Evolutionary conservation across 2,797 vertebrate species (phyloP).

Genomic region (Carcharodon carcharias): DNA sequence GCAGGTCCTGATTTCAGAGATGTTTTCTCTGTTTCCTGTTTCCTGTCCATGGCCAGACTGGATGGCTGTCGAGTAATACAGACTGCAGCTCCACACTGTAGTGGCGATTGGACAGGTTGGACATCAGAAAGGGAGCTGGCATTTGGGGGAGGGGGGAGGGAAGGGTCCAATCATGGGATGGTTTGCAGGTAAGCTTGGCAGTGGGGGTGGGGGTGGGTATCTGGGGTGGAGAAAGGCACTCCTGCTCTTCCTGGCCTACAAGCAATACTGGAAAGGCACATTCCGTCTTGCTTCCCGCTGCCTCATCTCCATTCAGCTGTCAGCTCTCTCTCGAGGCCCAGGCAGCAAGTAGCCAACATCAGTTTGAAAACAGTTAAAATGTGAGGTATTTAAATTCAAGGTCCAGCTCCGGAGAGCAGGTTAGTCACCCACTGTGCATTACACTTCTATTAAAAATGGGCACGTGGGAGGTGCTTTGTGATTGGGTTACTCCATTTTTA

Average conservation of each 20-base stretch:
- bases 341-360: too few relatives aligned
- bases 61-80: not conserved
- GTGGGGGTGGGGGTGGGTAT: too few relatives aligned
- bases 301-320: not conserved
- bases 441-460: not conserved
- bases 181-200: too few relatives aligned
- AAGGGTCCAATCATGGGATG: not conserved
- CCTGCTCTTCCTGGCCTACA: too few relatives aligned
- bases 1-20: too few relatives aligned
- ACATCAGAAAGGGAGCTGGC: not conserved
- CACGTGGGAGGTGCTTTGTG: not conserved
- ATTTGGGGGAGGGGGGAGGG: not conserved
- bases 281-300: not conserved
- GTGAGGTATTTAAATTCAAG: not conserved
- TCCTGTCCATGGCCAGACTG: too few relatives aligned
- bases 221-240: too few relatives aligned
- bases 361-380: not conserved
- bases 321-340: not conserved
- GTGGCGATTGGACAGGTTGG: not conserved
- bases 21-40: too few relatives aligned
- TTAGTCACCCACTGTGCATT: not conserved
- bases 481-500: not conserved
- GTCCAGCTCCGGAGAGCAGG: not conserved
- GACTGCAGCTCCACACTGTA: not conserved
- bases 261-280: not conserved